Evolutionary conservation across 2,888 invertebrate species (phyloP), one percentile per base, ranked within the genome.

Genomic region (Andrena minutula): DNA sequence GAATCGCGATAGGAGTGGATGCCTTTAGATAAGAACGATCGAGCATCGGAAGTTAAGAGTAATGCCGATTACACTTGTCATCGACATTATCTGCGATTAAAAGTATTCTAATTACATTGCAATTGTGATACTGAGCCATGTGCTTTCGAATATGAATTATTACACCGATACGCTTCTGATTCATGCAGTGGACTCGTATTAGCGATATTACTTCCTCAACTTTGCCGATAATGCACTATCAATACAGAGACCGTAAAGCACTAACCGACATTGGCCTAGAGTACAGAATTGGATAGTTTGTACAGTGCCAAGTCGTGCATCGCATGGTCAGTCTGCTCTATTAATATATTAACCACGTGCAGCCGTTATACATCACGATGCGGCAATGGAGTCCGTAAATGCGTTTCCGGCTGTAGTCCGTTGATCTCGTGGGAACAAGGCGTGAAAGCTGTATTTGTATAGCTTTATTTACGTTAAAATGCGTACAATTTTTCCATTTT

Each of bases 191-290:
- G 26, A 32, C 10, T 6, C 5, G 30, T 16, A 30, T 16, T 58
- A 65, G 49, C 1, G 30, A 53, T 53, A 32, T 61, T 26, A 26
- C n/a, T 74, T 2, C 8, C 7, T 1, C 1, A 12, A 56, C 80
- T 82, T 73, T 72, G 71, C 26, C 1, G 66, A 70, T 64, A 75
- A 30, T 58, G 10, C 47, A 61, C 20, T 63, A 75, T 71, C 73
- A 28, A 32, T 60, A 73, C 53, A 56, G 28, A 64, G 74, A 28
- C 49, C 2, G n/a, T 60, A 88, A 81, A 85, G 81, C 89, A 85
- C 58, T 61, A 74, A 66, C 32, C 88, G 89, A 88, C 89, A 89
- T 89, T 89, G 91, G 86, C 90, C 87, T 86, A 87, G 85, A 88
- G 90, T 79, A 86, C 85, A 87, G 87, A 91, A 88, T 83, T 88